Percentiles rank a stretch among this genome's conserved stretches.
These are phyloP conservation scores for Macrostomum cliftonense DNA, from an alignment of 2,888 invertebrate genomes.

Conservation along the genomic window DNA sequence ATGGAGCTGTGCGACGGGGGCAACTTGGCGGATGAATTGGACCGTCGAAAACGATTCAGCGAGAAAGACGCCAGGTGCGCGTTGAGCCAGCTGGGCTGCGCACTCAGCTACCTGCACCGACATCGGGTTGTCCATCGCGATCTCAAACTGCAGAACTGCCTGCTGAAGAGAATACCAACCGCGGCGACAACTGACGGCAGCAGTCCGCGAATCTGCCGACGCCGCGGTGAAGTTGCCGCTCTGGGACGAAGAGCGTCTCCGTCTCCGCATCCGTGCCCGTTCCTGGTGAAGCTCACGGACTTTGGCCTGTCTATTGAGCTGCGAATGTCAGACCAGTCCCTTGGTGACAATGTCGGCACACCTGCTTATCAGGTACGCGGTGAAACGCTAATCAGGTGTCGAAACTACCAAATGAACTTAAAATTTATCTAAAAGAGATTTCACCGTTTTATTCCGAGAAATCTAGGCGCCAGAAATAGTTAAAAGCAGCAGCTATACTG, in stretches of 20 bases:
- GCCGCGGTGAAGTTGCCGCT: not conserved
- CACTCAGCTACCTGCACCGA: constrained; percentile 35
- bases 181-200: constrained; percentile 20
- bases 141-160: constrained; percentile 36
- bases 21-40: constrained; percentile 38
- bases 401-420: too few species aligned
- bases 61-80: constrained; percentile 28
- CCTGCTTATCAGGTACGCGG: too few species aligned
- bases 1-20: constrained; percentile 42
- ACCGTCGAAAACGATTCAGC: constrained; percentile 27
- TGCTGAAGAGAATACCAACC: constrained; percentile 41
- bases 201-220: not conserved
- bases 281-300: constrained; percentile 36
- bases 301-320: constrained; percentile 43
- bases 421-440: constrained; percentile 36
- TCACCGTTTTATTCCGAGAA: constrained; percentile 18
- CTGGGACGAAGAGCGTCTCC: not conserved
- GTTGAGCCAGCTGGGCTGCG: constrained; percentile 29
- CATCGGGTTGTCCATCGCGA: constrained; percentile 36
- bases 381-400: too few species aligned
- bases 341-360: too few species aligned
- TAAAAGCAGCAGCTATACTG: constrained; percentile 42
- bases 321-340: not conserved
- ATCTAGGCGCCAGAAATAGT: constrained; percentile 45
- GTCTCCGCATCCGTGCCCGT: not conserved